phyloP scores from a whole-genome alignment of 2,113 vertebrate genomes.

The Setophaga petechia region DNA sequence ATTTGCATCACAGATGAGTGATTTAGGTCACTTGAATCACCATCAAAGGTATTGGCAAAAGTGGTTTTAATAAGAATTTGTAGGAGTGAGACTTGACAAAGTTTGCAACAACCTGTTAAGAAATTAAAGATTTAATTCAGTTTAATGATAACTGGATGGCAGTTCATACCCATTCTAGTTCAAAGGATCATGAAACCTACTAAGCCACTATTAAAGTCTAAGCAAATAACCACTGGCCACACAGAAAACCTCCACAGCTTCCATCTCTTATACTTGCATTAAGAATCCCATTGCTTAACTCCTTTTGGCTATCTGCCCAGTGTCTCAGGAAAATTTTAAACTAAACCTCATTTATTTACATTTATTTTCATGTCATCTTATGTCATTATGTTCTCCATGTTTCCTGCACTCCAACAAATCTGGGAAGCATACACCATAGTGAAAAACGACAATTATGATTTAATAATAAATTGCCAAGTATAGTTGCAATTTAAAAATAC shows the following conservation, averaged over 20 bases:
- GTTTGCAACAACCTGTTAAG: background rate
- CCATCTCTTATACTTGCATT: background rate
- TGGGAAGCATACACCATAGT: background rate
- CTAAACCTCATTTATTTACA: slow-evolving; percentile 57
- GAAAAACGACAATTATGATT: slow-evolving; percentile 1
- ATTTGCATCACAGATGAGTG: background rate
- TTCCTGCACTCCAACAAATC: slow-evolving; percentile 19
- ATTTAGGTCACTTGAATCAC: background rate
- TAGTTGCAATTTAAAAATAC: background rate
- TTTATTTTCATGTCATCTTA: slow-evolving; percentile 55
- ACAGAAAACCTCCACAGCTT: slow-evolving; percentile 26
- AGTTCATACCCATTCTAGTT: background rate
- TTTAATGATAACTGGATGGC: background rate
- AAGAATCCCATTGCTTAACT: slow-evolving; percentile 23
- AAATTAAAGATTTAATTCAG: background rate
- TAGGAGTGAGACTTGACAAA: background rate
- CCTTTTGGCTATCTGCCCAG: slow-evolving; percentile 44
- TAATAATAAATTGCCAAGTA: background rate
- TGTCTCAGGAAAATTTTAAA: slow-evolving; percentile 37
- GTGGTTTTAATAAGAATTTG: background rate
- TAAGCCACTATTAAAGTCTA: background rate
- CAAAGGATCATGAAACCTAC: background rate
- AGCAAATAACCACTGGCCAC: slow-evolving; percentile 26
- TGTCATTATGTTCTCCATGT: background rate
- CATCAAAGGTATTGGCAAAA: background rate